Conservation (phyloP, 2,888 invertebrate species). For the Cantharis rustica region DNA sequence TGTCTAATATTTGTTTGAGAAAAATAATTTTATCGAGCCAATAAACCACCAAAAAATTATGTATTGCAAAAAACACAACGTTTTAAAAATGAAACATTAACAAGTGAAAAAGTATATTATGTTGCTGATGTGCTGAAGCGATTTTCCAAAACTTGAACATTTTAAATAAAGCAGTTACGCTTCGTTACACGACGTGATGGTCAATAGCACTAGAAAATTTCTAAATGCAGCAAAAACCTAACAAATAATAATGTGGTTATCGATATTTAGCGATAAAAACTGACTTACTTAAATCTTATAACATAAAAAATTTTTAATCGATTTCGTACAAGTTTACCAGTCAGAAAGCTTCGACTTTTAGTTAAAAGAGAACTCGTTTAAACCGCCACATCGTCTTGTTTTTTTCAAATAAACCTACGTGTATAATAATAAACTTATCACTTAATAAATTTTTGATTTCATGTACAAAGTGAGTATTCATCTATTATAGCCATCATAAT, state of each 20-base stretch:
- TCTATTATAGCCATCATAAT: not conserved
- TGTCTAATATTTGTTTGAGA: not conserved
- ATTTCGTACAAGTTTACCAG: not conserved
- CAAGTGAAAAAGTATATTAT: not conserved
- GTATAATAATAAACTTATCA: not conserved
- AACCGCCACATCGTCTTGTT: not conserved
- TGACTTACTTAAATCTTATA: not conserved
- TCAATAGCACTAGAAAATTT: not conserved
- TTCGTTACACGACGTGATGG: not conserved
- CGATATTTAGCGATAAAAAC: not conserved
- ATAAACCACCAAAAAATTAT: not conserved
- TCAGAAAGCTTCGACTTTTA: not conserved
- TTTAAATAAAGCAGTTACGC: not conserved
- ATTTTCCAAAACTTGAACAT: not conserved
- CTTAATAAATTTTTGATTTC: not conserved
- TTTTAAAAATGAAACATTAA: not conserved
- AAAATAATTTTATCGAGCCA: not conserved
- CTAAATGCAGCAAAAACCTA: not conserved
- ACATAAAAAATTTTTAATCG: not conserved
- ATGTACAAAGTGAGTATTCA: not conserved
- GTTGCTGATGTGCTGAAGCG: not conserved
- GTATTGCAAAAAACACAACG: not conserved
- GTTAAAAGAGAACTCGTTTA: not conserved
- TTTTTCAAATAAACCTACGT: not conserved
- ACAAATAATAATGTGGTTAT: not conserved